Conservation (phyloP, 2,113 vertebrate genomes). For the Lagopus muta region DNA sequence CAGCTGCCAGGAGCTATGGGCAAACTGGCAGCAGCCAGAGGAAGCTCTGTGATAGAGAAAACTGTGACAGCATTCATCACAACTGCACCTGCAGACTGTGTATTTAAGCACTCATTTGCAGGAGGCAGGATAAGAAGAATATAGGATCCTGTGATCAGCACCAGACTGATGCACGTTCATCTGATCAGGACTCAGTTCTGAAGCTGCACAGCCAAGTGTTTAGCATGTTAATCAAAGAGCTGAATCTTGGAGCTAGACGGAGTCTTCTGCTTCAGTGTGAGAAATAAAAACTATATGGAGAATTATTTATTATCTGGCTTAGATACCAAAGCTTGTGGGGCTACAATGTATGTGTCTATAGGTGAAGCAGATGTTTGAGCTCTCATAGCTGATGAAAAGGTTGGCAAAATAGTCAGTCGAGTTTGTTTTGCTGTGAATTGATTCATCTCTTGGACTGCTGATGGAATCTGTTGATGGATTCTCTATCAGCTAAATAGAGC, state of each 20-base stretch:
- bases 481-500: not conserved
- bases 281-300: not conserved
- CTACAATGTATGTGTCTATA: not conserved
- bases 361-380: not conserved
- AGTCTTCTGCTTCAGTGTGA: not conserved
- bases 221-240: not conserved
- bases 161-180: not conserved
- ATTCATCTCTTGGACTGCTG: not conserved
- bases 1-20: not conserved
- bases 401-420: not conserved
- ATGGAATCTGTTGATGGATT: not conserved
- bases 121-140: not conserved
- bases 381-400: not conserved
- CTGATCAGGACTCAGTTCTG: not conserved
- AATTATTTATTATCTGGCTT: not conserved
- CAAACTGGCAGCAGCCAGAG: not conserved
- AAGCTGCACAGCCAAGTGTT: not conserved
- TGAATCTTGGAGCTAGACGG: not conserved
- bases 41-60: not conserved
- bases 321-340: not conserved
- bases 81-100: fast-evolving
- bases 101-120: not conserved
- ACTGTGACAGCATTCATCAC: not conserved
- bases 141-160: not conserved
- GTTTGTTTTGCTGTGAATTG: not conserved